phyloP scores from a whole-genome alignment of 2,888 invertebrate genomes.

The Diarsia dahlii region DNA sequence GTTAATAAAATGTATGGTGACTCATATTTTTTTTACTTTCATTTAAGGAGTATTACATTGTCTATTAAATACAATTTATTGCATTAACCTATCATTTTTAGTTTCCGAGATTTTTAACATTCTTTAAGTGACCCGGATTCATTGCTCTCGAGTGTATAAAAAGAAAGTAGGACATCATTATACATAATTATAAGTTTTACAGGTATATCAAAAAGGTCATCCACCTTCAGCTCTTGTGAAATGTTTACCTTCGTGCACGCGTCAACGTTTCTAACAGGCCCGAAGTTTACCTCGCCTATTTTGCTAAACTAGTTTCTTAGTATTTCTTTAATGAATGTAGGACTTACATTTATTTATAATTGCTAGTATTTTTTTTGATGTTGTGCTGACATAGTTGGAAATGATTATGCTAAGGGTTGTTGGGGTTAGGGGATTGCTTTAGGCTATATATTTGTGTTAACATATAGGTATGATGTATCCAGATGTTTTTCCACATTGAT shows the following conservation, averaged over 20 bases:
- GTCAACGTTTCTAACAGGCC: slow-evolving; percentile 56
- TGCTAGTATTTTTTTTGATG: slow-evolving; percentile 21
- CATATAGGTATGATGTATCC: background rate
- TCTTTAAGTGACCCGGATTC: too few species aligned
- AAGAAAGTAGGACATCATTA: slow-evolving; percentile 26
- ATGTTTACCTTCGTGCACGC: slow-evolving; percentile 67
- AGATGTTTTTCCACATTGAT: background rate
- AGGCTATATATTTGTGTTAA: slow-evolving; percentile 20
- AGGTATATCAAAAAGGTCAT: slow-evolving; percentile 64
- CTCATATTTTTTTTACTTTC: too few species aligned
- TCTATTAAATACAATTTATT: too few species aligned
- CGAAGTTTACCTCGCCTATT: slow-evolving; percentile 57
- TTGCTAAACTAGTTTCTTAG: slow-evolving; percentile 57
- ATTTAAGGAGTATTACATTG: too few species aligned
- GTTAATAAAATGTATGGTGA: too few species aligned
- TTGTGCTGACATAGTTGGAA: slow-evolving; percentile 29
- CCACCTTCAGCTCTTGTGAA: slow-evolving; percentile 64
- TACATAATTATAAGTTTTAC: slow-evolving; percentile 15
- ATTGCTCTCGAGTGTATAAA: too few species aligned
- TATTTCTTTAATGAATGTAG: slow-evolving; percentile 48
- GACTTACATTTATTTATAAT: slow-evolving; percentile 53
- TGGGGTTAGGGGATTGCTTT: background rate
- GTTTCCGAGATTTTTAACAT: too few species aligned
- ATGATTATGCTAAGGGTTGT: slow-evolving; percentile 27
- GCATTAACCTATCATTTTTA: too few species aligned